Conservation (phyloP, 64 coral and sea anemone species). For the Actinia equina region DNA sequence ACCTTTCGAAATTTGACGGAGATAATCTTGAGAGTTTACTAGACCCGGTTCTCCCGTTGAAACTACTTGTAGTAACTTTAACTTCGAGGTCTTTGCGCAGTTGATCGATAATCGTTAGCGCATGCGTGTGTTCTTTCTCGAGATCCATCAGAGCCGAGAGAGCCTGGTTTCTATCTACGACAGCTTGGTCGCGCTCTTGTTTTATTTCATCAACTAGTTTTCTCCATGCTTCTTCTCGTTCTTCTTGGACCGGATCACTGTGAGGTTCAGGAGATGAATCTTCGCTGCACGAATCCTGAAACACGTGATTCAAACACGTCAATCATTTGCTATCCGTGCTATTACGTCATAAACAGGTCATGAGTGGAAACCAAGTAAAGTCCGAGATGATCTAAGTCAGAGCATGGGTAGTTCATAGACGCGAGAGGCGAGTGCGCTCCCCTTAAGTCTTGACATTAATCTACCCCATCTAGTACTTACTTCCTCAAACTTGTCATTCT, state of each 20-base stretch:
- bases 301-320: neutral
- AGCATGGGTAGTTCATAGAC: no score
- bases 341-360: no score
- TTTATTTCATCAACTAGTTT: constrained; percentile 68
- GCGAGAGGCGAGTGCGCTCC: neutral
- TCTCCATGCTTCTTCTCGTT: constrained; percentile 70
- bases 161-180: constrained; percentile 85
- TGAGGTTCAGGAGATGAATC: constrained; percentile 13
- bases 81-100: constrained; percentile 37
- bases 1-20: neutral
- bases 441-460: neutral
- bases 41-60: neutral
- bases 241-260: constrained; percentile 27
- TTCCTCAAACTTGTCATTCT: constrained; percentile 21
- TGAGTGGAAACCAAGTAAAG: no score
- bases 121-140: constrained; percentile 73
- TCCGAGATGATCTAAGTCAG: no score
- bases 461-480: neutral
- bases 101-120: constrained; percentile 44
- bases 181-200: constrained; percentile 78
- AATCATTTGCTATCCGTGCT: no score
- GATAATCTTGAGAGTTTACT: neutral
- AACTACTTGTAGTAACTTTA: constrained; percentile 7
- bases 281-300: neutral
- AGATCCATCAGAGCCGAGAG: constrained; percentile 79